Evolutionary conservation across 2,888 invertebrate genomes (phyloP), one percentile per base, ranked within the genome.

Genomic region (Oligia strigilis): DNA sequence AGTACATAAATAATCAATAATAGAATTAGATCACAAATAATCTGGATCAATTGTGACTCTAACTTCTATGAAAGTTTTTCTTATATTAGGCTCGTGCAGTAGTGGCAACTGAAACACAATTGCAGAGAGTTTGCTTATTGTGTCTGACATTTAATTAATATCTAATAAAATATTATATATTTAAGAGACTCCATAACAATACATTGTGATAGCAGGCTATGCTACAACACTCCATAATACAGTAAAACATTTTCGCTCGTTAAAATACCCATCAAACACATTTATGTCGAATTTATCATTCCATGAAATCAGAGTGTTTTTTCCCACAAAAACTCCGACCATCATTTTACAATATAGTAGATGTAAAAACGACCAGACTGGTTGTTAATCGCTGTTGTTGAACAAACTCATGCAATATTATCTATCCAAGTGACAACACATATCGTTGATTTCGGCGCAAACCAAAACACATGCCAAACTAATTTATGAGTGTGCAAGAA

Each of bases 401-500:
- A 81, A 77, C 74, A 67, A 46, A 55, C 62, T 71, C 43, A 62
- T 82, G 75, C 78, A 80, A 75, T 82, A 85, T 83, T 82, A 82
- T 81, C 75, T 73, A 83, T 72, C 49, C 69, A 80, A 84, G 80
- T 88, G 82, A 90, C 89, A 88, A 87, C 86, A 88, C 83, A 86
- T 89, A 83, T 85, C 83, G 85, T 81, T 89, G 88, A 87, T 89
- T 89, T 87, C 74, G 79, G 81, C 79, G 82, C 87, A 90, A 91
- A 89, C 90, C 89, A 83, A 87, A 90, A 90, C 79, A 88, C 88
- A 84, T 85, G 82, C 79, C 88, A 80, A 86, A 86, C 85, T 89
- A 88, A 92, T 91, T 90, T 92, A 92, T 89, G 91, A 91, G 89
- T 88, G 85, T 89, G 87, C 87, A 91, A 91, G 89, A 91, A 89